Base-by-base conservation (phyloP, 2,113 vertebrate genomes). In the Axis porcinus region DNA sequence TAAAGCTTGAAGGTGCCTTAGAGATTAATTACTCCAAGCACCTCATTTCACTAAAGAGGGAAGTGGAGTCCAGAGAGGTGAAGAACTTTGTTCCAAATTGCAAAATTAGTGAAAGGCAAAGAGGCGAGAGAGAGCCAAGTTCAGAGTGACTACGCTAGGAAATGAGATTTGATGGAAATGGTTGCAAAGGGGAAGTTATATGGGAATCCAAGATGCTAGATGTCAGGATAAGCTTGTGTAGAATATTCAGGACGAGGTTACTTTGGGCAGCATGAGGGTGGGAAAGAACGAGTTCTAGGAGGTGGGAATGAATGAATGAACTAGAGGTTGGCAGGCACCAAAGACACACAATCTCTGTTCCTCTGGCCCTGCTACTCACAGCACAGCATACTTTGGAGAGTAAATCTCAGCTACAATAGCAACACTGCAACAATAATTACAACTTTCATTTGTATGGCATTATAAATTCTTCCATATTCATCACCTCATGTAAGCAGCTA, bases 11-110 rank as follows among this genome's bases (percentile, higher is more conserved):
- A 96, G 84, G 40, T 81, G 19, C n/a, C 45, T 82, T 91, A 89
- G 62, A 95, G 70, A 95, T 91, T 54, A 94, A 94, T 55, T 91
- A 91, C 58, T 76, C 64, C 25, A 92, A 97, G 19, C 33, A 87
- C 36, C 23, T 89, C 30, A 82, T 87, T 94, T 93, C 74, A 95
- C 40, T 94, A 19, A 87, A 87, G n/a, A 58, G 3, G 40, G 27
- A 78, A 60, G 54, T 86, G 0, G 30, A 91, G 33, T 84, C 78
- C 83, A 96, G 47, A 94, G 30, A 94, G 52, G 64, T 81, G 54
- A 90, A 79, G 47, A 74, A 30, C 83, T 91, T 96, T 97, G 28
- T 52, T 27, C 28, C 17, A 84, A 95, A 92, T 94, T 28, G 90
- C 62, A 95, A 57, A 89, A 57, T 84, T 62, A 52, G 45, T 82